Conservation (phyloP, 2,113 vertebrate genomes). For the Macrotis lagotis region DNA sequence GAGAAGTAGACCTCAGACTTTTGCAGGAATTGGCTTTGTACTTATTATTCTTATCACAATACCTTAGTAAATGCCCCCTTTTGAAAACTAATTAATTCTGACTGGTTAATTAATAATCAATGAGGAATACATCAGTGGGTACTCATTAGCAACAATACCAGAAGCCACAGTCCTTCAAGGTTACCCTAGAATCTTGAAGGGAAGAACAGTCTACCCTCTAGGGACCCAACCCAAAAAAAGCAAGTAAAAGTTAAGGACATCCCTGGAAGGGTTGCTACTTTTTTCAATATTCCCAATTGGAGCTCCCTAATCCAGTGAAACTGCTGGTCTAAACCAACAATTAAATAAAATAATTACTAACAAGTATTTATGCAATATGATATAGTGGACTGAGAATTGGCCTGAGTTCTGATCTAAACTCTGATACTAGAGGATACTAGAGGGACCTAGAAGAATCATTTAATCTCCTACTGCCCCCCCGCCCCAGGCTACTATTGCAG, state of each 20-base stretch:
- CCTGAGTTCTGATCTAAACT: too few relatives aligned
- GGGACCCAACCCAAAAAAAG: background rate
- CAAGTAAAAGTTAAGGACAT: background rate
- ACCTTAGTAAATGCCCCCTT: background rate
- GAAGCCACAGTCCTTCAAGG: background rate
- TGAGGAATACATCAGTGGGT: background rate
- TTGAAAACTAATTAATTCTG: background rate
- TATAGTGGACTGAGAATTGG: background rate
- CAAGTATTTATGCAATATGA: background rate
- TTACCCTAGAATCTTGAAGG: background rate
- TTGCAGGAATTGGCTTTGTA: background rate
- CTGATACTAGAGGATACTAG: too few relatives aligned
- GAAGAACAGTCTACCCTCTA: background rate
- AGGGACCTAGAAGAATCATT: too few relatives aligned
- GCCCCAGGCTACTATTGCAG: too few relatives aligned
- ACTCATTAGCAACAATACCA: background rate
- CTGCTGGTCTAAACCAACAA: background rate
- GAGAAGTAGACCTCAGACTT: background rate
- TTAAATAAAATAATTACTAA: background rate
- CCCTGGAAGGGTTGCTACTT: background rate
- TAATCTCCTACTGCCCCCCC: too few relatives aligned
- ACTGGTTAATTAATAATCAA: background rate
- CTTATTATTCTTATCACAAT: background rate
- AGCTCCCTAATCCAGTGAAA: background rate
- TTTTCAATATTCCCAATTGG: background rate